A percentile compares a stretch with the other conserved stretches of the same genome.
phyloP scores from a whole-genome alignment of 2,888 invertebrate genomes.

The Eupithecia abbreviata region DNA sequence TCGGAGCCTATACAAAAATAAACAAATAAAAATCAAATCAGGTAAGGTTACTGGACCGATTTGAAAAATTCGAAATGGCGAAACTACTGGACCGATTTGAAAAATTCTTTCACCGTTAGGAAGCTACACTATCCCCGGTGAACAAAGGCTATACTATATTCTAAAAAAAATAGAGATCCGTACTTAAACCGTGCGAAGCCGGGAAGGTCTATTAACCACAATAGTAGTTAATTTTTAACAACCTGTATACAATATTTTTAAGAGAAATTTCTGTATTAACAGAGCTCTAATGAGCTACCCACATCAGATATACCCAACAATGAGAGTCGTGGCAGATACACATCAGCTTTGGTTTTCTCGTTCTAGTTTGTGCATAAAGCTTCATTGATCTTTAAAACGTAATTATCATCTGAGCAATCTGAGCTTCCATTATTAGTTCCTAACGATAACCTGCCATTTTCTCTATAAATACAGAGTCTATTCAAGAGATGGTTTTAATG shows the following conservation, averaged over 20 bases:
- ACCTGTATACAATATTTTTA: background rate
- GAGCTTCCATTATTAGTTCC: constrained; percentile 47
- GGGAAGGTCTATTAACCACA: too few relatives aligned
- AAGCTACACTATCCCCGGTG: too few relatives aligned
- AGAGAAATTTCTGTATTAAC: background rate
- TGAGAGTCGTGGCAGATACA: constrained; percentile 22
- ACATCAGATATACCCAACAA: background rate
- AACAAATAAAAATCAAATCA: too few relatives aligned
- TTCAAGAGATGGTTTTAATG: background rate
- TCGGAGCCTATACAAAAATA: too few relatives aligned
- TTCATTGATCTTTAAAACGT: constrained; percentile 35
- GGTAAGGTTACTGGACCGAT: too few relatives aligned
- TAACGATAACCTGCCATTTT: constrained; percentile 45
- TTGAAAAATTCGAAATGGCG: too few relatives aligned
- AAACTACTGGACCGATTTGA: too few relatives aligned
- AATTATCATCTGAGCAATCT: constrained; percentile 38
- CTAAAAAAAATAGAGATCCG: too few relatives aligned
- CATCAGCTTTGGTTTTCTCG: constrained; percentile 21
- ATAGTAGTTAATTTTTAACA: too few relatives aligned
- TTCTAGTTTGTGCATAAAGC: constrained; percentile 22
- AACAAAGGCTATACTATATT: too few relatives aligned
- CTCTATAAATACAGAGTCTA: constrained; percentile 27
- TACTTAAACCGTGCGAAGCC: too few relatives aligned
- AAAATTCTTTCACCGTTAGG: too few relatives aligned
- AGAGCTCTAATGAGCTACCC: background rate